Evolutionary conservation across 2,113 vertebrate genomes (phyloP).

Genomic region (Rhinopomastus cyanomelas): DNA sequence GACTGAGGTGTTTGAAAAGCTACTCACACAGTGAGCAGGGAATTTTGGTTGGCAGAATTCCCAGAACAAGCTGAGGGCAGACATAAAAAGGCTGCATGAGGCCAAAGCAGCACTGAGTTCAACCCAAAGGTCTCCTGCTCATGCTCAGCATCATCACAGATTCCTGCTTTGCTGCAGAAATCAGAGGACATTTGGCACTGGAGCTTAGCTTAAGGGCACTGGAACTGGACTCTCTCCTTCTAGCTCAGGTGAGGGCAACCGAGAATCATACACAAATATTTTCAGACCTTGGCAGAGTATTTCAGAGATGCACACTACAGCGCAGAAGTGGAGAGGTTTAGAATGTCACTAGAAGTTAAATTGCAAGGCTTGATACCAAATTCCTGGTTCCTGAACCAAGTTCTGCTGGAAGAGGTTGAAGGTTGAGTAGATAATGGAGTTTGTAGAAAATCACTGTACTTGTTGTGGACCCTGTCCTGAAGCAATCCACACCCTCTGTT

Average conservation of each 20-base stretch:
- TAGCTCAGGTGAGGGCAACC: not conserved
- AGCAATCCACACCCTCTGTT: not conserved
- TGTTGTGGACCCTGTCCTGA: not conserved
- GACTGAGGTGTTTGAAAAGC: not conserved
- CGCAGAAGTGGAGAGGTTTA: not conserved
- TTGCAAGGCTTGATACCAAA: not conserved
- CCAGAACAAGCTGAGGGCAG: not conserved
- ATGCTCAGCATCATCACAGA: not conserved
- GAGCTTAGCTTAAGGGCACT: not conserved
- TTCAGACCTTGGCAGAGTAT: not conserved
- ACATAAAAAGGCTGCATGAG: constrained; percentile 3
- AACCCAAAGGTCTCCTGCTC: not conserved
- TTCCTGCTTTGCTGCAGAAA: not conserved
- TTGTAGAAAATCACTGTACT: not conserved
- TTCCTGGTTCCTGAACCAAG: not conserved
- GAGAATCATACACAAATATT: accelerated
- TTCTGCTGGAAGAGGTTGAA: not conserved
- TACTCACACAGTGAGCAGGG: not conserved
- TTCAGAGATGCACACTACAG: not conserved
- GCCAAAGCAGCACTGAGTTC: not conserved
- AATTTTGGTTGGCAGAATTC: constrained; percentile 35
- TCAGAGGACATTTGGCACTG: not conserved
- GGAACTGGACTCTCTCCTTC: not conserved
- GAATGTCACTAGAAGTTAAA: not conserved
- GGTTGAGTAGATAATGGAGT: accelerated